A percentile compares a stretch with the other conserved stretches of the same genome.
Evolutionary conservation across 1,140 invertebrate genomes (phyloP).

Genomic region (Bombus affinis): DNA sequence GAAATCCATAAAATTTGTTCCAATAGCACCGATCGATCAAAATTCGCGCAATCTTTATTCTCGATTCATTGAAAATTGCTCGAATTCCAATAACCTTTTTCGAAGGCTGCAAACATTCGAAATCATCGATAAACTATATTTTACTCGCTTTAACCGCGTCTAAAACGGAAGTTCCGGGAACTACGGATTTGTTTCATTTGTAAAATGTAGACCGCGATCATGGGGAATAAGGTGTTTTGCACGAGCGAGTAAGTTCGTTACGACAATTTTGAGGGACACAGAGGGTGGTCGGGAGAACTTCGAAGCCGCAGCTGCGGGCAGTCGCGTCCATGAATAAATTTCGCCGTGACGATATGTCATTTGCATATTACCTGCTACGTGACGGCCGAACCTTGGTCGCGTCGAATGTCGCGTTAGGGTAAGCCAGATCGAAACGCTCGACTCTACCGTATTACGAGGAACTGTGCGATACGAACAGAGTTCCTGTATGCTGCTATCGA

Average conservation of each 20-base stretch:
- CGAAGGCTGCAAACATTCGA: background rate
- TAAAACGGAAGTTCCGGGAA: background rate
- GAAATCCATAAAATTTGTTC: too few species aligned
- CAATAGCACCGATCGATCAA: too few species aligned
- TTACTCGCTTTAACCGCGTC: background rate
- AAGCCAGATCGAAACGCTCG: background rate
- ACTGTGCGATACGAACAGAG: background rate
- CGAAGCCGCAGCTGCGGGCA: conserved; percentile 54
- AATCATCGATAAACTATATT: background rate
- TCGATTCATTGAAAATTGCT: too few species aligned
- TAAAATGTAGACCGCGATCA: background rate
- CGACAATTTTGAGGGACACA: conserved; percentile 54
- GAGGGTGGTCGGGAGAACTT: conserved; percentile 32
- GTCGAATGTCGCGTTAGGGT: conserved; percentile 19
- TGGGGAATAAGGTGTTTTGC: conserved; percentile 37
- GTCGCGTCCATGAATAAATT: conserved; percentile 78
- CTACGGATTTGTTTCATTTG: background rate
- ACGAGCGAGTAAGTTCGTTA: conserved; percentile 62
- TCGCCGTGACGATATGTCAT: conserved; percentile 67
- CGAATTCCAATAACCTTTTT: too few species aligned
- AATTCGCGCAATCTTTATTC: too few species aligned
- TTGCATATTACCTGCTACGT: conserved; percentile 73
- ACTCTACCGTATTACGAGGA: background rate
- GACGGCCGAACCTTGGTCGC: conserved; percentile 29
- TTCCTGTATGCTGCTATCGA: background rate